phyloP scores from a whole-genome alignment of 2,113 vertebrate species.

The Bubo blakistoni region DNA sequence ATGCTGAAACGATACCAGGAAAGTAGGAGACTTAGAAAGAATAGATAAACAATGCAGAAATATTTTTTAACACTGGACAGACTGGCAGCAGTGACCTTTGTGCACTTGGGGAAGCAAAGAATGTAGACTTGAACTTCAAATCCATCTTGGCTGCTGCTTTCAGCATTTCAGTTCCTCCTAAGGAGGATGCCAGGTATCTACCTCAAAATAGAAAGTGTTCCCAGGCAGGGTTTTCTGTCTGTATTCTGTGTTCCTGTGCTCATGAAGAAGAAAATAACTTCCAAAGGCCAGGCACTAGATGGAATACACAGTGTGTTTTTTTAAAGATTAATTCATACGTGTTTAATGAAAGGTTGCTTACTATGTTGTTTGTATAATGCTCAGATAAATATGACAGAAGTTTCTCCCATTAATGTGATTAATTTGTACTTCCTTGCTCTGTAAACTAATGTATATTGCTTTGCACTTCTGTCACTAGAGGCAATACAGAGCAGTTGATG shows the following conservation, averaged over 20 bases:
- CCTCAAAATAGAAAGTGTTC: neutral
- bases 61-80: neutral
- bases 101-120: neutral
- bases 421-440: neutral
- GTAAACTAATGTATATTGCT: neutral
- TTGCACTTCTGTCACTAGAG: neutral
- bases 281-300: neutral
- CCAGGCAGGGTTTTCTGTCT: neutral
- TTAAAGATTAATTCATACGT: neutral
- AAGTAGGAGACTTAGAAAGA: neutral
- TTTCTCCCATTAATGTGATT: neutral
- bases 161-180: neutral
- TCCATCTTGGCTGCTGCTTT: neutral
- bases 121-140: neutral
- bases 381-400: neutral
- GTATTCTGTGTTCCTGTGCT: neutral
- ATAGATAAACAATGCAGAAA: neutral
- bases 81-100: neutral
- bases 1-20: neutral
- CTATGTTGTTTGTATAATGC: neutral
- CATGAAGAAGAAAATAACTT: neutral
- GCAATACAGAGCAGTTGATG: neutral
- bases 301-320: neutral
- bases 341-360: neutral
- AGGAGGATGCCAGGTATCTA: conserved; percentile 29